Evolutionary conservation across 2,797 vertebrate genomes (phyloP).

Genomic region (Nannoperca obscura): DNA sequence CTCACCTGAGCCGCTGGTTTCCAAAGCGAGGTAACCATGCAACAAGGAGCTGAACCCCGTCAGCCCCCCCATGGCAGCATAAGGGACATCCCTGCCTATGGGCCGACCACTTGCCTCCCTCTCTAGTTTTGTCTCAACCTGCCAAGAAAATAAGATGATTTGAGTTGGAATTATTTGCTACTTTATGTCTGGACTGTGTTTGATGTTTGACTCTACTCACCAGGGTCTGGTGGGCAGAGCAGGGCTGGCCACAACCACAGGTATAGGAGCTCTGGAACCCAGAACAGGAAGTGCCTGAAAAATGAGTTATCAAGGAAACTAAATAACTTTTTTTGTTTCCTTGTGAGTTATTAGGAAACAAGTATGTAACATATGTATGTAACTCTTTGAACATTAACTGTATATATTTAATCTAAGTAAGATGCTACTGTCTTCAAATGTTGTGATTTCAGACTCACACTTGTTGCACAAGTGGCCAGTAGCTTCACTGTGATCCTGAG

Average conservation of each 20-base stretch:
- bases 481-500: constrained; percentile 87
- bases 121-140: constrained; percentile 90
- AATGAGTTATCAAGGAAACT: neutral
- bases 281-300: constrained; percentile 87
- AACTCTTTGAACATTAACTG: neutral
- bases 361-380: neutral
- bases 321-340: no score
- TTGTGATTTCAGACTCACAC: constrained; percentile 85
- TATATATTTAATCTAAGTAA: neutral
- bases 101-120: constrained; percentile 87
- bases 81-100: constrained; percentile 89
- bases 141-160: neutral
- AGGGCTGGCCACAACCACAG: constrained; percentile 91
- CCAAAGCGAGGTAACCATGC: constrained; percentile 90
- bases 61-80: constrained; percentile 92
- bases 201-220: constrained; percentile 66
- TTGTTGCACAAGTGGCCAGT: constrained; percentile 83
- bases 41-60: constrained; percentile 92
- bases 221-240: constrained; percentile 87
- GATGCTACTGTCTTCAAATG: neutral
- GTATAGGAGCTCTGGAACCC: constrained; percentile 90
- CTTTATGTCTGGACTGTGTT: neutral
- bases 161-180: neutral
- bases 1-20: constrained; percentile 85
- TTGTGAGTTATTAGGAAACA: neutral